Base-by-base conservation (phyloP, 2,888 invertebrate genomes). In the Podotricha telesiphe region DNA sequence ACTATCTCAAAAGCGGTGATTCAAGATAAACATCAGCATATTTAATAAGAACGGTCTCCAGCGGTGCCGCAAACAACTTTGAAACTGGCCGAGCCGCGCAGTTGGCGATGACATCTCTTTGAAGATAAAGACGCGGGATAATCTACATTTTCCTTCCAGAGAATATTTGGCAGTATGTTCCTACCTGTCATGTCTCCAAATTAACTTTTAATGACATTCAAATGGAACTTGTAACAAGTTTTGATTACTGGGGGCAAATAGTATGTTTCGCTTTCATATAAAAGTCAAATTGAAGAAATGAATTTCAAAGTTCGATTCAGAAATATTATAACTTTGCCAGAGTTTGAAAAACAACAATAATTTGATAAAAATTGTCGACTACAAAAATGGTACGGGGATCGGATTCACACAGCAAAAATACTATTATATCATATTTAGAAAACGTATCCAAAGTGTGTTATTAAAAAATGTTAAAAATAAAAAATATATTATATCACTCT, bases 111-210 rank as follows among this genome's bases (percentile, higher is more conserved):
- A 91, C 92, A 89, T 93, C 90, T 88, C 92, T 92, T 93, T 92
- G 92, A 92, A 90, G 91, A 92, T 92, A 89, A 89, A 89, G 91
- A 88, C 84, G 86, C 82, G 78, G 91, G 88, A 90, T 92, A 92
- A 92, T 93, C 89, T 85, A 87, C 88, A 89, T 92, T 90, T 90
- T 91, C 91, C 82, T 86, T 80, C 84, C 80, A 80, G 84, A 80
- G 83, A 85, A 87, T 84, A 82, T 70, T 84, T 82, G 80, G 80
- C 83, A 82, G 87, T 88, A 86, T 86, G 84, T 89, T 87, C 1
- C 80, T 84, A 79, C 83, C 85, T 86, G 87, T 86, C 87, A 85
- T 86, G 83, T 85, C 79, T 81, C 79, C 79, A 86, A 89, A 89
- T 91, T 89, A 87, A 88, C 89, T 89, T 89, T 86, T 86, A 85